phyloP scores from a whole-genome alignment of 1,140 invertebrate species.

The Bacillus rossius region DNA sequence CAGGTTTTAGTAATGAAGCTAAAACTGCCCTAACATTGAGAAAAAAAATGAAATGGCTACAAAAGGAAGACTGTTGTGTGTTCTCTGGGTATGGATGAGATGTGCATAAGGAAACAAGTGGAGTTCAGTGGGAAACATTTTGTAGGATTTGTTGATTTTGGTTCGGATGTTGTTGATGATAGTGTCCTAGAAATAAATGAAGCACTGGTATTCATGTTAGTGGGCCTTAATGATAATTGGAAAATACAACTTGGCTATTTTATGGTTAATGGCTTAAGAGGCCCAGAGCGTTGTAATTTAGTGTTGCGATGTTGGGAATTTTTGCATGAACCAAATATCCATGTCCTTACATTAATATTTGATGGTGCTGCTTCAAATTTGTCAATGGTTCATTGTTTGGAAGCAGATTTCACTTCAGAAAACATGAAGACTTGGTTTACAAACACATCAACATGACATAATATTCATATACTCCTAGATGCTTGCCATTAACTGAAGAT shows the following conservation, averaged over 20 bases:
- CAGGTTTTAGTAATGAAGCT: background rate
- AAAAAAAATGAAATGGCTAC: background rate
- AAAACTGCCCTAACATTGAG: background rate
- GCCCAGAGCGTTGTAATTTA: too few species aligned
- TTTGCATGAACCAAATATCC: too few species aligned
- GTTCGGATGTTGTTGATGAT: conserved; percentile 22
- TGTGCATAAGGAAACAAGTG: conserved; percentile 24
- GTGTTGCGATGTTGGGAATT: too few species aligned
- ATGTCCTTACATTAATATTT: conserved; percentile 17
- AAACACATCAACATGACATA: background rate
- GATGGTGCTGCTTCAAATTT: conserved; percentile 25
- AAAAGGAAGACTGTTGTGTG: background rate
- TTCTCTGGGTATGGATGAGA: conserved; percentile 25
- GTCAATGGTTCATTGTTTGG: conserved; percentile 13
- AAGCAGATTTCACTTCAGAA: background rate
- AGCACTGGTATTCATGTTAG: conserved; percentile 35
- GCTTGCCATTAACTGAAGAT: background rate
- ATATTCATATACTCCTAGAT: background rate
- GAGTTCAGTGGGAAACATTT: conserved; percentile 21
- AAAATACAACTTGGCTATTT: conserved; percentile 22
- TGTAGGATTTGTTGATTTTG: conserved; percentile 20
- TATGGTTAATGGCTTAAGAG: background rate
- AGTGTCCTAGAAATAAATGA: conserved; percentile 29
- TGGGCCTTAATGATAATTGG: conserved; percentile 30
- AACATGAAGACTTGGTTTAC: background rate